Evolutionary conservation across 2,797 vertebrate genomes (phyloP), one percentile per base, ranked within the genome.

Genomic region (Sebastolobus altivelis): DNA sequence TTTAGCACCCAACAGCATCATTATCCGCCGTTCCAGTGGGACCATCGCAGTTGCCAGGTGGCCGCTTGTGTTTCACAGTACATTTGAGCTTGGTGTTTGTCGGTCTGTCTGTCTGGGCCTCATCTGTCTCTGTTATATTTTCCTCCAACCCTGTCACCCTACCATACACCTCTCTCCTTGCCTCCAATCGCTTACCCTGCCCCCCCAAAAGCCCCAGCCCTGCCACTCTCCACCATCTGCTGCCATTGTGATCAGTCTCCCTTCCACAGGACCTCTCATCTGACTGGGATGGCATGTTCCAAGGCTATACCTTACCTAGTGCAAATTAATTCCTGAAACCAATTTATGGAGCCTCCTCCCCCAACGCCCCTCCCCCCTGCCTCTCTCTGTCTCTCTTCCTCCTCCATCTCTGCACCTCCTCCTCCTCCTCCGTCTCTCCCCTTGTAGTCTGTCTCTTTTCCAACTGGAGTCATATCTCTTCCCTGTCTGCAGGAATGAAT

Each of bases 221-320:
- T 78, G 43, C 43, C 86, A 92, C 91, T 94, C 90, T 90, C 82
- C 91, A 84, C 92, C 96, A 97, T 96, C 97, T 98, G 97, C 98
- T 98, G 94, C 97, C 98, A 99, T 98, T 98, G 98, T 97, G 96
- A 94, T 94, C 94, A 93, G 94, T 96, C 95, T 95, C 96, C 96
- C 96, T 95, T 94, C 95, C 95, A 93, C 95, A 94, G 95, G 95
- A 92, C 38, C 90, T 94, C 93, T 94, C 87, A 92, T 95, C 89
- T 92, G 93, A 93, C 91, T 92, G 81, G 85, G 94, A 90, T 90
- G 95, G 95, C 96, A 95, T 90, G 59, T 97, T 99, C 98, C 97
- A 99, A 98, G 98, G 98, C 96, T 97, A 94, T 96, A 97, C 95
- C 97, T 96, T 96, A 92, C 92, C 79, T 82, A 89, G 86, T 68